A percentile compares a stretch with the other conserved stretches of the same genome.
Conservation (phyloP, 2,888 invertebrate genomes). For the Diogma glabrata region DNA sequence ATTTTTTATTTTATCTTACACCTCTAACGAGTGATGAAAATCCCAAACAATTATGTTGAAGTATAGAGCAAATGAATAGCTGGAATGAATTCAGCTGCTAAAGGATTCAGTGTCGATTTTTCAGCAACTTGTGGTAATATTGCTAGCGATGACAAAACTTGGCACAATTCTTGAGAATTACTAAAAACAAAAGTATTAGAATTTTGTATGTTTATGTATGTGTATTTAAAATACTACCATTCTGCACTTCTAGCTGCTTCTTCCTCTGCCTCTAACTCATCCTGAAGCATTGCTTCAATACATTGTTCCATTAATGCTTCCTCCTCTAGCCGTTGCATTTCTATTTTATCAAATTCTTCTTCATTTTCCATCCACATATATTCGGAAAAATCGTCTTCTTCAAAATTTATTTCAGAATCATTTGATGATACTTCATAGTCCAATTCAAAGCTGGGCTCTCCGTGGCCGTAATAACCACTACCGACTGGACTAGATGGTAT, state of each 20-base stretch:
- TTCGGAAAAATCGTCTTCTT: conserved; percentile 64
- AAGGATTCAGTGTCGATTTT: conserved; percentile 67
- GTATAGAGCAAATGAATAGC: conserved; percentile 16
- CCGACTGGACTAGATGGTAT: conserved; percentile 28
- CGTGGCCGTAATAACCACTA: conserved; percentile 26
- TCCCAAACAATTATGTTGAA: conserved; percentile 9
- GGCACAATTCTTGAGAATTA: conserved; percentile 32
- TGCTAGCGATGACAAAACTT: conserved; percentile 31
- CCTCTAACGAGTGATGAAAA: too few relatives aligned
- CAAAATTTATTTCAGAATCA: conserved; percentile 22
- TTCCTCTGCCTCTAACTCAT: conserved; percentile 47
- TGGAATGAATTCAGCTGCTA: conserved; percentile 79
- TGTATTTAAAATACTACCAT: conserved; percentile 6
- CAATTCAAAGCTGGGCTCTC: conserved; percentile 31
- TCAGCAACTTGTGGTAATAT: conserved; percentile 35
- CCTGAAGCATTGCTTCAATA: conserved; percentile 71
- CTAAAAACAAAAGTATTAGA: not conserved
- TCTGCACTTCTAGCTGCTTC: conserved; percentile 16
- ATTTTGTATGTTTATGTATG: too few relatives aligned
- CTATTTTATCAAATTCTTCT: conserved; percentile 86
- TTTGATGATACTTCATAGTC: conserved; percentile 30
- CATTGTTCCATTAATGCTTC: conserved; percentile 82
- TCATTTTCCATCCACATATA: conserved; percentile 94
- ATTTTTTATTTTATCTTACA: too few relatives aligned
- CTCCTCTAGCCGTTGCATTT: conserved; percentile 74